Base-by-base conservation (phyloP, 2,797 vertebrate species). In the Lepus oiostolus region DNA sequence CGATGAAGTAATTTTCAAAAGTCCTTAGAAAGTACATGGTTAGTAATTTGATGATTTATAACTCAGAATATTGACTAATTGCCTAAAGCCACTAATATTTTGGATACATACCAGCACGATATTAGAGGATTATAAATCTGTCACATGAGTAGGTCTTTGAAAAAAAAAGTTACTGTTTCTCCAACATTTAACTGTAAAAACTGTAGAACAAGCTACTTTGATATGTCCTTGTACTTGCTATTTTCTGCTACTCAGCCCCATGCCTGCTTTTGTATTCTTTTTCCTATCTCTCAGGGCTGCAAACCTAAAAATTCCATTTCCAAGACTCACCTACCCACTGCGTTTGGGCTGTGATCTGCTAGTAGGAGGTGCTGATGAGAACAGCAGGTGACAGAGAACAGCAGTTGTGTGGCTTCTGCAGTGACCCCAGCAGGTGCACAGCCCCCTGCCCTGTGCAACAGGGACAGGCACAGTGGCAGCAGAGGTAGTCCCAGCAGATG, bases 391-490 rank as follows among this genome's bases (percentile, higher is more conserved):
- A 65, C 54, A 67, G 32, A n/a, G 71, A 13, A 16, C 28, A 63
- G 6, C 2, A 13, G 17, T 6, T 17, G 28, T 28, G 72, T 24
- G 0, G 17, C 22, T 81, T 58, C 22, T 28, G 26, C 14, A 74
- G 35, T 3, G 67, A 22, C 0, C 13, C 5, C 4, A 32, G 71
- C 2, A 3, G 5, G 1, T 3, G 10, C 22, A 52, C 19, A 85
- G 38, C 5, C 22, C 21, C 26, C n/a, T 76, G 38, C 1, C 6
- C 28, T 0, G 2, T 13, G 21, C 28, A 50, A 30, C 2, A 1
- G 0, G n/a, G 7, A 1, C 0, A 0, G n/a, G 17, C 14, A 6
- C 4, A 84, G 19, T 5, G 21, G 13, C n/a, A 1, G 8, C 1
- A 0, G 0, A 5, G 30, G 28, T 7, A 2, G 30, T 13, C 38